A percentile compares a stretch with the other conserved stretches of the same genome.
These are phyloP conservation scores for Sialia sialis DNA, from an alignment of 2,113 vertebrate species.

Conservation along the genomic window DNA sequence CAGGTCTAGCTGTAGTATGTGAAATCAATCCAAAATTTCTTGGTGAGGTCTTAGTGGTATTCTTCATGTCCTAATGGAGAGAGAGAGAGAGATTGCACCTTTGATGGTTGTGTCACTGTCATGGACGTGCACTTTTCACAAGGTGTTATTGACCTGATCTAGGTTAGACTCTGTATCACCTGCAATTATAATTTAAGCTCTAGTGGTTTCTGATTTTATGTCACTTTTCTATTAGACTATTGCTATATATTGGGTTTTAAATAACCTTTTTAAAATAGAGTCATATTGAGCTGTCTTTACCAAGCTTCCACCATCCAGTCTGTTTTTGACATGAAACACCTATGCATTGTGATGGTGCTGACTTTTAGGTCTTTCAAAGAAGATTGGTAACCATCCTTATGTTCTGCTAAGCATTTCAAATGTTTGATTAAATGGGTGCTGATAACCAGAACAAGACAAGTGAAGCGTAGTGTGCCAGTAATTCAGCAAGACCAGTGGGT, in stretches of 20 bases:
- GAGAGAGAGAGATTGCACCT: neutral
- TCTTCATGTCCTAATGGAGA: neutral
- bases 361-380: conserved; percentile 8
- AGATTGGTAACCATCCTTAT: neutral
- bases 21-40: conserved; percentile 7
- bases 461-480: conserved; percentile 22
- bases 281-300: neutral
- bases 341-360: neutral
- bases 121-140: neutral
- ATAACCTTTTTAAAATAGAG: neutral
- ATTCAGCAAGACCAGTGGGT: conserved; percentile 40
- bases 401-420: conserved; percentile 5
- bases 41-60: neutral
- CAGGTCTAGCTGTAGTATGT: neutral
- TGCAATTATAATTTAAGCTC: conserved; percentile 10
- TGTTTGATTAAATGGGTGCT: conserved; percentile 38
- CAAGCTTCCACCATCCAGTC: neutral
- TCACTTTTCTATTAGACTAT: neutral
- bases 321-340: conserved; percentile 16
- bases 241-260: neutral
- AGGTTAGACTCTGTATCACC: neutral
- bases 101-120: neutral
- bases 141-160: neutral
- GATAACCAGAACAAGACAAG: conserved; percentile 54
- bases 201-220: neutral